Evolutionary conservation across 2,888 invertebrate genomes (phyloP).

Genomic region (Pardosa pseudoannulata): DNA sequence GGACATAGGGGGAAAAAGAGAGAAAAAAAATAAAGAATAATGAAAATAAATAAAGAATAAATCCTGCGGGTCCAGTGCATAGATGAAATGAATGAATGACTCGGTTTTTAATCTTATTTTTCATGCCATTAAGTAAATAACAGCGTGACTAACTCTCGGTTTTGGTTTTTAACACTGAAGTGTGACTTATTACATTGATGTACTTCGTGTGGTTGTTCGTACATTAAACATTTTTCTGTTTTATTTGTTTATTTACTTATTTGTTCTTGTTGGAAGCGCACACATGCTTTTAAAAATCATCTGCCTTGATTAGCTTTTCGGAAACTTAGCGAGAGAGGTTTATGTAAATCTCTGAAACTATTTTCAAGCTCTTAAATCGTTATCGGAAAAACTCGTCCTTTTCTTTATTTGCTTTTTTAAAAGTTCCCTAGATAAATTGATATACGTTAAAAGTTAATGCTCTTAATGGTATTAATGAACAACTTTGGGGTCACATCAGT

Average conservation of each 20-base stretch:
- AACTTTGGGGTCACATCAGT: too few species aligned
- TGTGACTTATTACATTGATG: background rate
- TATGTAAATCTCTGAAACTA: too few species aligned
- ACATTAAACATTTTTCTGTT: background rate
- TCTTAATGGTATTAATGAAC: too few species aligned
- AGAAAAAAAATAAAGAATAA: background rate
- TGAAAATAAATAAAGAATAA: background rate
- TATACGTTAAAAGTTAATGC: too few species aligned
- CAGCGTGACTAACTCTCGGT: conserved; percentile 38
- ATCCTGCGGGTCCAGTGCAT: background rate
- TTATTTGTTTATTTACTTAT: background rate
- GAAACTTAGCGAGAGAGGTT: too few species aligned
- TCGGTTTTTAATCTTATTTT: conserved; percentile 5
- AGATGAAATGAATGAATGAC: background rate
- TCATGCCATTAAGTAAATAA: conserved; percentile 37
- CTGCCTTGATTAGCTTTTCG: background rate
- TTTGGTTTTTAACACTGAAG: conserved; percentile 8
- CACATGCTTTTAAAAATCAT: background rate
- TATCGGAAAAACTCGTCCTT: too few species aligned
- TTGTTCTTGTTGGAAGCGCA: too few species aligned
- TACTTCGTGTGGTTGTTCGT: background rate
- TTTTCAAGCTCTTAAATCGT: too few species aligned
- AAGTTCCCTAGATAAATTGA: too few species aligned
- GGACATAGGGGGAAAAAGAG: background rate
- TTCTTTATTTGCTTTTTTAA: too few species aligned